phyloP scores from a whole-genome alignment of 2,888 invertebrate genomes.

The Listrodromus nycthemerus region DNA sequence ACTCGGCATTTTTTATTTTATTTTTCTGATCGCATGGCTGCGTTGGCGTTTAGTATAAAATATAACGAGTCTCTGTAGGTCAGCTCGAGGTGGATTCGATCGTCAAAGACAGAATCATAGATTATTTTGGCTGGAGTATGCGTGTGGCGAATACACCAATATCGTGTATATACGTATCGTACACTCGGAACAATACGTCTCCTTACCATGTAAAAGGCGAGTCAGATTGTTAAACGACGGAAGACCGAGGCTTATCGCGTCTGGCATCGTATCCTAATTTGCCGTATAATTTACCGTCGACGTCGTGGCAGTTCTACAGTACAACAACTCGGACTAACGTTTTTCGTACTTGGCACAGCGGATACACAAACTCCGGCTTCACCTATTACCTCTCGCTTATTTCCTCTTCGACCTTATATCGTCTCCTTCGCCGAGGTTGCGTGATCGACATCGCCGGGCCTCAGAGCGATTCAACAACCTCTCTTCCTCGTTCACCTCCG shows the following conservation, averaged over 20 bases:
- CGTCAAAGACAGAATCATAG: slow-evolving; percentile 42
- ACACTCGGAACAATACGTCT: slow-evolving; percentile 50
- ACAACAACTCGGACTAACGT: slow-evolving; percentile 40
- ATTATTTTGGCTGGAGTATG: slow-evolving; percentile 44
- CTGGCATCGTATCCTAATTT: slow-evolving; percentile 68
- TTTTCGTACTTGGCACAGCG: slow-evolving; percentile 66
- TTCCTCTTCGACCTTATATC: slow-evolving; percentile 20
- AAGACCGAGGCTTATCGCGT: slow-evolving; percentile 66
- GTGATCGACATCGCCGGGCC: slow-evolving; percentile 54
- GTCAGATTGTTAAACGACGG: slow-evolving; percentile 61
- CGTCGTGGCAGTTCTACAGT: slow-evolving; percentile 20
- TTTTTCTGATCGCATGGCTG: slow-evolving; percentile 57
- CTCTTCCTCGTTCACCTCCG: not conserved
- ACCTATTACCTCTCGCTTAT: slow-evolving; percentile 29
- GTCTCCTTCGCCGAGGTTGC: slow-evolving; percentile 32
- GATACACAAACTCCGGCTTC: slow-evolving; percentile 56
- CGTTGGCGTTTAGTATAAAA: slow-evolving; percentile 47
- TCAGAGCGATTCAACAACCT: slow-evolving; percentile 47
- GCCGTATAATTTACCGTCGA: slow-evolving; percentile 65
- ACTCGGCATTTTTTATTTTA: not conserved
- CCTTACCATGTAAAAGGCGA: slow-evolving; percentile 54
- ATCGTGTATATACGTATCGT: slow-evolving; percentile 31
- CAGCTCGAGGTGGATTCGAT: slow-evolving; percentile 51
- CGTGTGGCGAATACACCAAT: slow-evolving; percentile 33
- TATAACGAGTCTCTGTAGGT: slow-evolving; percentile 63